phyloP scores from a whole-genome alignment of 2,888 invertebrate genomes.

The Scelioninae gen. 2 region DNA sequence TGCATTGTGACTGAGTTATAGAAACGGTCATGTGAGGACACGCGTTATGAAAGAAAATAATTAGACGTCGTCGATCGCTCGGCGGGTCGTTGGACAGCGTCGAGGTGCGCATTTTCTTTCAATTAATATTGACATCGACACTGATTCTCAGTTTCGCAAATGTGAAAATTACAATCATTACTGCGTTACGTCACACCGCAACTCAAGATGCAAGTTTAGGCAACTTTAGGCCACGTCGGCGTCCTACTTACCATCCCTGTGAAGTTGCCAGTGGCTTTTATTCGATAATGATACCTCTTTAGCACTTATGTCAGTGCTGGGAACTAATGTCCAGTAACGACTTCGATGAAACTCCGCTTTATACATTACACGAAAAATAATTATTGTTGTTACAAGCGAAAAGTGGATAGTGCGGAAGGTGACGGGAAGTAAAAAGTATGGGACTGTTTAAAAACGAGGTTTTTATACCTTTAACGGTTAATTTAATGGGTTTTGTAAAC shows the following conservation, averaged over 20 bases:
- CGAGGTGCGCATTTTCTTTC: conserved; percentile 17
- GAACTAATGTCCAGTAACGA: background rate
- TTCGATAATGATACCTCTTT: conserved; percentile 26
- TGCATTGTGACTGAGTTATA: conserved; percentile 54
- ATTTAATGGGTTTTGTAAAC: no score
- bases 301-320: conserved; percentile 3
- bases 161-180: conserved; percentile 42
- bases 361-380: background rate
- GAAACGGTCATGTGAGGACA: conserved; percentile 56
- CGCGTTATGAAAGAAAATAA: conserved; percentile 57
- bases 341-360: background rate
- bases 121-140: conserved; percentile 41
- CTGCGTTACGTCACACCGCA: conserved; percentile 18
- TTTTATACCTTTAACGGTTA: no score
- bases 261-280: conserved; percentile 37
- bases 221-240: conserved; percentile 42
- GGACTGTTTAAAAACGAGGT: no score
- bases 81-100: conserved; percentile 4
- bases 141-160: conserved; percentile 51
- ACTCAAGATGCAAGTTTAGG: conserved; percentile 35
- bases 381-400: no score
- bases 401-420: no score
- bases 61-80: conserved; percentile 41
- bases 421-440: no score
- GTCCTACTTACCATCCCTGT: conserved; percentile 31